phyloP scores from a whole-genome alignment of 2,888 invertebrate genomes.

The Desoria tigrina region DNA sequence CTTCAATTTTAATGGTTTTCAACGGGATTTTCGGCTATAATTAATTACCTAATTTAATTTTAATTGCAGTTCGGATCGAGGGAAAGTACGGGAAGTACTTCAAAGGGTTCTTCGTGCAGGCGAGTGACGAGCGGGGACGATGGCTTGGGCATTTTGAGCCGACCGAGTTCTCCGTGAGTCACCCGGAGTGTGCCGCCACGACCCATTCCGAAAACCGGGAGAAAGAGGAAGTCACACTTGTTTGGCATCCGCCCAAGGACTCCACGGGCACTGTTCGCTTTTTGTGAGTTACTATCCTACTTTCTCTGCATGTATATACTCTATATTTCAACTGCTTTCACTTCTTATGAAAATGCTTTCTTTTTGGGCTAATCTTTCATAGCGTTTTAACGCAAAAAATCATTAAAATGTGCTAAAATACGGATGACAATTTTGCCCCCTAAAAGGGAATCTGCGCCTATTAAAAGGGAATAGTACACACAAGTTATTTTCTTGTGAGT shows the following conservation, averaged over 20 bases:
- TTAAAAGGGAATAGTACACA: no score
- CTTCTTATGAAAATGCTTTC: slow-evolving; percentile 16
- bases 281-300: slow-evolving; percentile 49
- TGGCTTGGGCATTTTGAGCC: slow-evolving; percentile 52
- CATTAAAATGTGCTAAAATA: no score
- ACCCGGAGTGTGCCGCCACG: slow-evolving; percentile 29
- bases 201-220: slow-evolving; percentile 50
- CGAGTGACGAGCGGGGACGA: slow-evolving; percentile 46
- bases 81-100: slow-evolving; percentile 51
- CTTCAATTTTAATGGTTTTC: no score
- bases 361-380: slow-evolving; percentile 13
- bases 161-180: slow-evolving; percentile 52
- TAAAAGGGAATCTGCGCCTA: no score
- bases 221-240: slow-evolving; percentile 51
- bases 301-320: no score
- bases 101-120: slow-evolving; percentile 53
- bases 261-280: slow-evolving; percentile 49
- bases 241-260: slow-evolving; percentile 50
- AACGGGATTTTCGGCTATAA: no score
- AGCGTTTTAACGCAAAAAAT: no score
- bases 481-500: no score
- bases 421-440: no score
- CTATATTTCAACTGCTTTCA: slow-evolving; percentile 9
- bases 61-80: slow-evolving; percentile 45
- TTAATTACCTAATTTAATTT: no score